A percentile compares a stretch with the other conserved stretches of the same genome.
These are phyloP conservation scores for Microcebus ravelobensis DNA, from an alignment of 2,113 vertebrate genomes.

Conservation along the genomic window DNA sequence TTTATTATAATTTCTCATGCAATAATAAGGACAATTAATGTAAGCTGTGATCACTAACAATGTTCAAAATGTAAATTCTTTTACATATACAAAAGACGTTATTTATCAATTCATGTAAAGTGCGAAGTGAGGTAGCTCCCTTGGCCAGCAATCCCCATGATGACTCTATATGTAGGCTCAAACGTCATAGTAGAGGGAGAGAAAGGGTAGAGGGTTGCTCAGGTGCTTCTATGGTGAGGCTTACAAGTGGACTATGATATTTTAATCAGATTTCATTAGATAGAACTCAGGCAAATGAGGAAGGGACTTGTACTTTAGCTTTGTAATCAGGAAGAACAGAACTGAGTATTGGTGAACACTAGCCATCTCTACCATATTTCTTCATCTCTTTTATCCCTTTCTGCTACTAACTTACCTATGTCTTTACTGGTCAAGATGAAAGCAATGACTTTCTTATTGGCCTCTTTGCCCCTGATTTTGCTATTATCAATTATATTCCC, in stretches of 20 bases:
- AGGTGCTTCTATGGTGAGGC: not conserved
- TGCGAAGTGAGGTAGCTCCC: not conserved
- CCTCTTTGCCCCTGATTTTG: not conserved
- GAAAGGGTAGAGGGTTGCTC: not conserved
- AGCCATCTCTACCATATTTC: not conserved
- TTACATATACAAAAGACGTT: not conserved
- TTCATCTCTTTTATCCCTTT: not conserved
- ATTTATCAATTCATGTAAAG: not conserved
- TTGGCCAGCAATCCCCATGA: not conserved
- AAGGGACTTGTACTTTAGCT: not conserved
- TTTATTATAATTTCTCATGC: not conserved
- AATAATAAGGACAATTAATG: not conserved
- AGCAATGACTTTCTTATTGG: not conserved
- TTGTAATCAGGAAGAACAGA: not conserved
- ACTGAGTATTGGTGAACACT: not conserved
- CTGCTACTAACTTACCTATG: not conserved
- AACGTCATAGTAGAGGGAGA: not conserved
- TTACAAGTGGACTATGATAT: not conserved
- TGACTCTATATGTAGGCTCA: not conserved
- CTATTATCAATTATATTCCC: not conserved
- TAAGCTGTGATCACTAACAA: not conserved
- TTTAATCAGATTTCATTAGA: not conserved
- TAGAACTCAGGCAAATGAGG: not conserved
- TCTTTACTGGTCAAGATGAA: not conserved
- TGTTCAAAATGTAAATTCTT: too few relatives aligned